These are phyloP conservation scores for Urocyon cinereoargenteus DNA, from an alignment of 2,797 vertebrate genomes.

Conservation along the genomic window DNA sequence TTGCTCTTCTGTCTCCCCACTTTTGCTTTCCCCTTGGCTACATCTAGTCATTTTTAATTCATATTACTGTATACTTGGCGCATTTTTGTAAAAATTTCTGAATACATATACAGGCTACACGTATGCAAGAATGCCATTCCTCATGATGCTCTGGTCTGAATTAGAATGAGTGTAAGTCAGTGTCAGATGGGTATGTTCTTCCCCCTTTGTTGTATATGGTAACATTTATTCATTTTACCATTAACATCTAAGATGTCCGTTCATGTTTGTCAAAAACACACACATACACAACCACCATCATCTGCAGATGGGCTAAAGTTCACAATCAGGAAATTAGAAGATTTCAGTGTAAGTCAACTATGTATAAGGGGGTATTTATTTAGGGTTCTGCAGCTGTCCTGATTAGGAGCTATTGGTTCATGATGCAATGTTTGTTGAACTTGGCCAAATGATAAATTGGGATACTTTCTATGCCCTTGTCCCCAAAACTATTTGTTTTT, in stretches of 20 bases:
- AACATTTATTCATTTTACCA: background rate
- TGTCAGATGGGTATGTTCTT: background rate
- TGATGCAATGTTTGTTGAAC: background rate
- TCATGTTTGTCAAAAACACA: background rate
- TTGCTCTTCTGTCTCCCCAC: background rate
- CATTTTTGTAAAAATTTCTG: background rate
- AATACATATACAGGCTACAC: background rate
- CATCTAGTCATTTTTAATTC: constrained; percentile 52
- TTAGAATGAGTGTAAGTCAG: background rate
- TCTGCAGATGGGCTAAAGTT: background rate
- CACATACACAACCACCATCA: background rate
- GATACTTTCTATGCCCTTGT: background rate
- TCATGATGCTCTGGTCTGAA: background rate
- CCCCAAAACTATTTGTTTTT: constrained; percentile 57
- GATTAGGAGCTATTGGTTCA: background rate
- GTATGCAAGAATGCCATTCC: background rate
- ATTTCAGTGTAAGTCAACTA: constrained; percentile 35
- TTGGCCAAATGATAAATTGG: constrained; percentile 42
- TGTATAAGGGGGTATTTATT: background rate
- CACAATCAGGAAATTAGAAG: background rate
- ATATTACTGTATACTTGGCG: background rate
- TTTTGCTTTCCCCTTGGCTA: constrained; percentile 58
- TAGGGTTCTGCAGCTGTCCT: background rate
- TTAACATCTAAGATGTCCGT: background rate
- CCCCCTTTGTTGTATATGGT: background rate